phyloP scores from a whole-genome alignment of 2,113 vertebrate species.

The Lepisosteus osseus region DNA sequence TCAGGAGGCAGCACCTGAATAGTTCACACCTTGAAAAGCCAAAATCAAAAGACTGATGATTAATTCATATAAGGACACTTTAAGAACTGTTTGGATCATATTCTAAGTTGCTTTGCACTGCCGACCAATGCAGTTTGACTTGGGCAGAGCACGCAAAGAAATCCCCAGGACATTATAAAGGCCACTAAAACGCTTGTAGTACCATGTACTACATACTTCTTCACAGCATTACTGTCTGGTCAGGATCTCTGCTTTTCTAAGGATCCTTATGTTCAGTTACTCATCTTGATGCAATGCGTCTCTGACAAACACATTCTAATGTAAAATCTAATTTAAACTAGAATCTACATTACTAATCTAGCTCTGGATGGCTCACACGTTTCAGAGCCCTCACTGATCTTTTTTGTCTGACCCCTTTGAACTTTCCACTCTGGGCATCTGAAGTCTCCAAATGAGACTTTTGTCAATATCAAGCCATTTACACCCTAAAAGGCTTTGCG shows the following conservation, averaged over 20 bases:
- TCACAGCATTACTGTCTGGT: neutral
- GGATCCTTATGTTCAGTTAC: neutral
- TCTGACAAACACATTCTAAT: neutral
- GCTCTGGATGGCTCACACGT: no score
- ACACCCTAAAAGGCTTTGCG: no score
- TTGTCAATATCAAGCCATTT: no score
- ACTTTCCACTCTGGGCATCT: neutral
- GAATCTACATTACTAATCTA: no score
- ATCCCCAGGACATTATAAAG: constrained; percentile 17
- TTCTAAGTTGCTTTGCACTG: constrained; percentile 20
- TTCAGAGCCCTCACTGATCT: no score
- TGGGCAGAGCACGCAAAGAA: constrained; percentile 15
- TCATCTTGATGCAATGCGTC: neutral
- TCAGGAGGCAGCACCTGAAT: neutral
- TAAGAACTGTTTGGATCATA: constrained; percentile 52
- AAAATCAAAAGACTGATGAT: constrained; percentile 29
- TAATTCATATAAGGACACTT: constrained; percentile 71
- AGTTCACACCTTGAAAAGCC: constrained; percentile 4
- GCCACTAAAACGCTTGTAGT: constrained; percentile 22
- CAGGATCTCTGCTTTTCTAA: neutral
- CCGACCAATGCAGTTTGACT: constrained; percentile 3
- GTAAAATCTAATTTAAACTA: neutral
- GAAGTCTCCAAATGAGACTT: no score
- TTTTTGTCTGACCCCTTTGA: neutral
- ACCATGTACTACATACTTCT: neutral